phyloP scores from a whole-genome alignment of 2,797 vertebrate genomes.

The Pogoniulus pusillus region DNA sequence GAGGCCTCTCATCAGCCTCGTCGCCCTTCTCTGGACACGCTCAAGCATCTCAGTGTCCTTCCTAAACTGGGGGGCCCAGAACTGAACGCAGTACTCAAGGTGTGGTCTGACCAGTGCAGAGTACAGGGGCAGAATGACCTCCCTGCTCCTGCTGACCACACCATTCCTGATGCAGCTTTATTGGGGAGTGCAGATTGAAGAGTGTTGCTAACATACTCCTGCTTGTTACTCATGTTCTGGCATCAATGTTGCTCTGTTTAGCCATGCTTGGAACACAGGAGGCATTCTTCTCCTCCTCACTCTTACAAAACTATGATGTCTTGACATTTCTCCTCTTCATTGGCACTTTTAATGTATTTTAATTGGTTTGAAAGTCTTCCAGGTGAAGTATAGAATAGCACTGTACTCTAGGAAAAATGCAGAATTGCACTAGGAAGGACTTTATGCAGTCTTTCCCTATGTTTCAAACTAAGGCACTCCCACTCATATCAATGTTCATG shows the following conservation, averaged over 20 bases:
- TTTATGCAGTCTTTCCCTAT: neutral
- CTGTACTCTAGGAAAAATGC: neutral
- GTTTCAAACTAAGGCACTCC: neutral
- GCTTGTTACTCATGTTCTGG: neutral
- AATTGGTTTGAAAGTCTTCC: neutral
- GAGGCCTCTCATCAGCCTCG: too few species aligned
- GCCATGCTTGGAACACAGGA: neutral
- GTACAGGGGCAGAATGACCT: too few species aligned
- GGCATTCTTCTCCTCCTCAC: neutral
- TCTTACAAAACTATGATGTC: neutral
- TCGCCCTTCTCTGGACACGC: too few species aligned
- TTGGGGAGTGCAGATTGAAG: neutral
- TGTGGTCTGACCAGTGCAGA: too few species aligned
- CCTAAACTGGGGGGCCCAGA: too few species aligned
- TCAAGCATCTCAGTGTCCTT: too few species aligned
- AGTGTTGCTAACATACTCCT: neutral
- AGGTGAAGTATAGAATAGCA: neutral
- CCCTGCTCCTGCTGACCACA: too few species aligned
- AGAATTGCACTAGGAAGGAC: neutral
- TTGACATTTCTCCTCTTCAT: neutral
- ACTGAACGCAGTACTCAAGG: too few species aligned
- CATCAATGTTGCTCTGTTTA: neutral
- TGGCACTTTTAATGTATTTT: neutral
- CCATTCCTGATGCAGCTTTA: too few species aligned
- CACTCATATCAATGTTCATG: neutral